phyloP scores from a whole-genome alignment of 1,140 invertebrate species.

The Chironomus striatipennis region DNA sequence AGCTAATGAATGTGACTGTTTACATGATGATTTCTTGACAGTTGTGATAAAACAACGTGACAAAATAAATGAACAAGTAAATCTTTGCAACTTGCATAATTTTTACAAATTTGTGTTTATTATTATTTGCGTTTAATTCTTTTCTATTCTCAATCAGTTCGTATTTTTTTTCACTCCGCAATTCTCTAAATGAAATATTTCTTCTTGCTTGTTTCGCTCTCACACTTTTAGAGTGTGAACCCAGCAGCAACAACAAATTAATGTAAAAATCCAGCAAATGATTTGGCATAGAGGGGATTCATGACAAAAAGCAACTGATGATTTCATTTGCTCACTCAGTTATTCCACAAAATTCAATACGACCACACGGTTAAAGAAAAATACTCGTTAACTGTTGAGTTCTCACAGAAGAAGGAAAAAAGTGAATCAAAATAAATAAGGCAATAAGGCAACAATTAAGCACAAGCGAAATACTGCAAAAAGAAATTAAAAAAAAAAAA shows the following conservation, averaged over 20 bases:
- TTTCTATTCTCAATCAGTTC: no score
- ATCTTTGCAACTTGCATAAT: no score
- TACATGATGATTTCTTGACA: no score
- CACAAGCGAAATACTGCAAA: not conserved
- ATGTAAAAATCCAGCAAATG: not conserved
- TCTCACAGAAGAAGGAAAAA: not conserved
- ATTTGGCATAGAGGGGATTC: not conserved
- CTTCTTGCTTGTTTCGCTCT: not conserved
- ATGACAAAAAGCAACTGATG: slow-evolving; percentile 21
- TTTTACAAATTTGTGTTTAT: no score
- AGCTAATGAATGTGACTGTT: no score
- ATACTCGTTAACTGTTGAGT: not conserved
- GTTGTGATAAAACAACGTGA: no score
- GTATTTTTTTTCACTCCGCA: no score
- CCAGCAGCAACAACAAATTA: not conserved
- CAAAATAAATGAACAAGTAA: no score
- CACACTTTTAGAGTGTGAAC: not conserved
- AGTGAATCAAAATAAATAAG: not conserved
- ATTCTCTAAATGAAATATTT: not conserved
- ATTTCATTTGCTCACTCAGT: slow-evolving; percentile 18
- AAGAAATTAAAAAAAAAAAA: not conserved
- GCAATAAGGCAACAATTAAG: not conserved
- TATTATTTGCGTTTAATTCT: no score
- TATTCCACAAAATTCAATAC: slow-evolving; percentile 16
- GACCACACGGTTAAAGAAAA: not conserved